Conservation (phyloP, 2,113 vertebrate genomes). For the Elephas maximus region DNA sequence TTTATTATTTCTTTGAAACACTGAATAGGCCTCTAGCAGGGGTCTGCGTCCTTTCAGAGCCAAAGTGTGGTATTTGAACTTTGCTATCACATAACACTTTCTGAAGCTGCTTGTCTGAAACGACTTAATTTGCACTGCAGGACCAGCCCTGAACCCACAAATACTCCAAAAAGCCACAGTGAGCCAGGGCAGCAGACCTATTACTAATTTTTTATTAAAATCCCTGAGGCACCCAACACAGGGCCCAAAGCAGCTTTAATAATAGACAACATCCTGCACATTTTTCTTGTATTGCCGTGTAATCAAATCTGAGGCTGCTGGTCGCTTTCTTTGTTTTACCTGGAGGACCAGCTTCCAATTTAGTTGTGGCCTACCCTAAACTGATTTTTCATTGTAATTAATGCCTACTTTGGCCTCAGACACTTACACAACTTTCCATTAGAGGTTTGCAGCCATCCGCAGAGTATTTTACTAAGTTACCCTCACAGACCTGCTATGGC, state of each 20-base stretch:
- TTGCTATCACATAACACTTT: slow-evolving; percentile 84
- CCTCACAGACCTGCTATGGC: slow-evolving; percentile 81
- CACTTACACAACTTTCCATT: slow-evolving; percentile 92
- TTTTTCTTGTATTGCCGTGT: slow-evolving; percentile 93
- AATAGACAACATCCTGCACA: slow-evolving; percentile 92
- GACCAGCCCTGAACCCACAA: slow-evolving; percentile 84
- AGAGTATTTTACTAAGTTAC: slow-evolving; percentile 88
- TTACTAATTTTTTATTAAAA: slow-evolving; percentile 95
- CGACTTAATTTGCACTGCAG: slow-evolving; percentile 89
- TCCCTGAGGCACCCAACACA: slow-evolving; percentile 90
- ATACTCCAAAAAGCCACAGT: slow-evolving; percentile 83
- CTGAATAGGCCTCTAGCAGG: slow-evolving; percentile 81
- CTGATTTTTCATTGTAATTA: slow-evolving; percentile 96
- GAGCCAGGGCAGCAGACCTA: slow-evolving; percentile 89
- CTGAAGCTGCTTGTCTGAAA: slow-evolving; percentile 87
- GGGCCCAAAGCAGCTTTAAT: slow-evolving; percentile 93
- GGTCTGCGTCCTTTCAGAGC: slow-evolving; percentile 78
- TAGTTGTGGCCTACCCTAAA: slow-evolving; percentile 92
- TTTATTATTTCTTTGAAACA: slow-evolving; percentile 83
- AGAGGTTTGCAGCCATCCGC: slow-evolving; percentile 90
- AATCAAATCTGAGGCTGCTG: slow-evolving; percentile 93
- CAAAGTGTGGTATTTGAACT: slow-evolving; percentile 85
- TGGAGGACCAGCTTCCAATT: slow-evolving; percentile 94
- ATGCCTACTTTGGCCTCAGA: slow-evolving; percentile 93
- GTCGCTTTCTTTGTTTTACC: slow-evolving; percentile 94